A percentile compares a stretch with the other conserved stretches of the same genome.
phyloP scores from a whole-genome alignment of 2,888 invertebrate species.

The Protodeltote pygarga region DNA sequence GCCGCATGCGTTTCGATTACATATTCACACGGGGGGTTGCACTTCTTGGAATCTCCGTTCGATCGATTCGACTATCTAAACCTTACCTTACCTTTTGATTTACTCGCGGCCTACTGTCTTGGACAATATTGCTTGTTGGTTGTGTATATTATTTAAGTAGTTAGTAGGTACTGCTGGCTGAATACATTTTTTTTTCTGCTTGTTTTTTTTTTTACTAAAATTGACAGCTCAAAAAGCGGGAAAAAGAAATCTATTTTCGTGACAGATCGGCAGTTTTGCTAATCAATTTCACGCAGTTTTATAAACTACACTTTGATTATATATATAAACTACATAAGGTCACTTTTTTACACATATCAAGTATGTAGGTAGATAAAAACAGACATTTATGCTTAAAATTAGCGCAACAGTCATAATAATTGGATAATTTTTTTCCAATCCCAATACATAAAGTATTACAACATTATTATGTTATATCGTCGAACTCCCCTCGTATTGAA shows the following conservation, averaged over 20 bases:
- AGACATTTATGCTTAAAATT: background rate
- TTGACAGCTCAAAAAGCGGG: no score
- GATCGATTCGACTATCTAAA: constrained; percentile 55
- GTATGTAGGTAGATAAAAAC: no score
- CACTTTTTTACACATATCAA: no score
- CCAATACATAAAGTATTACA: constrained; percentile 27
- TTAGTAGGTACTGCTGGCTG: background rate
- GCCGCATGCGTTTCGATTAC: constrained; percentile 45
- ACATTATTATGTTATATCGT: constrained; percentile 41
- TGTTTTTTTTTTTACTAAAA: no score
- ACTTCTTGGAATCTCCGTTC: constrained; percentile 68
- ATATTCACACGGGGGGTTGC: constrained; percentile 58
- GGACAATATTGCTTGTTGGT: no score
- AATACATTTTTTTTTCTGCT: background rate
- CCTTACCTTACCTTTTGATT: constrained; percentile 15
- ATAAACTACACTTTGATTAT: no score
- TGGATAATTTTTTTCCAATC: constrained; percentile 29
- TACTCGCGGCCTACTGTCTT: constrained; percentile 12
- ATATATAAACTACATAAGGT: no score
- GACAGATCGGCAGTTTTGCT: no score
- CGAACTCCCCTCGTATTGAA: constrained; percentile 48
- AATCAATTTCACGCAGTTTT: no score
- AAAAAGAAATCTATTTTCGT: no score
- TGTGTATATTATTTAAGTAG: background rate
- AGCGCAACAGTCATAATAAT: background rate